Conservation (phyloP, 1,140 invertebrate genomes). For the Proctacanthus coquilletti region DNA sequence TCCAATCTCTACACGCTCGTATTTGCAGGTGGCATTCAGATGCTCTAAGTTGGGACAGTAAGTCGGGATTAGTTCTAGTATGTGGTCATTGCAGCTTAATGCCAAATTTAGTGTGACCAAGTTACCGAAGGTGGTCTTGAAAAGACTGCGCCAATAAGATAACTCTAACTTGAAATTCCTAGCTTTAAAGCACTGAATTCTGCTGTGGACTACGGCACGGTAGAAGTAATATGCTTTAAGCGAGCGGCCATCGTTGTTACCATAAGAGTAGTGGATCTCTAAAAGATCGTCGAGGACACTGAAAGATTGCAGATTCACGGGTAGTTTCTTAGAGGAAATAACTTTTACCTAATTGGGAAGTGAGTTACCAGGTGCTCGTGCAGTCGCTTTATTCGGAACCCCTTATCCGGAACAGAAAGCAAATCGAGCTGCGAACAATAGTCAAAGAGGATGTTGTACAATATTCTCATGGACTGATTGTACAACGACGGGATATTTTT, state of each 20-base stretch:
- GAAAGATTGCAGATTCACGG: too few species aligned
- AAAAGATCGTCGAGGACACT: background rate
- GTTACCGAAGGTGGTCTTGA: background rate
- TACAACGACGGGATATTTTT: too few species aligned
- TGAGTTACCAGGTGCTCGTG: too few species aligned
- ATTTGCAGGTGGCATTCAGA: slow-evolving; percentile 3
- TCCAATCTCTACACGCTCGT: slow-evolving; percentile 1
- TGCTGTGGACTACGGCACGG: background rate
- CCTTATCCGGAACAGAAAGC: too few species aligned
- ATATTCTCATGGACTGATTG: too few species aligned
- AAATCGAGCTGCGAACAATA: too few species aligned
- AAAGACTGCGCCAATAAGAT: background rate
- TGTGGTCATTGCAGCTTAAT: slow-evolving; percentile 1
- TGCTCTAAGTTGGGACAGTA: slow-evolving; percentile 1
- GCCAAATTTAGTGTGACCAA: background rate
- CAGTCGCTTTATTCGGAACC: too few species aligned
- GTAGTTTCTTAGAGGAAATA: too few species aligned
- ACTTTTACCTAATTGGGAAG: too few species aligned
- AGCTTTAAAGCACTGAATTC: background rate
- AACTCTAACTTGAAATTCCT: background rate
- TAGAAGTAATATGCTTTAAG: slow-evolving; percentile 2
- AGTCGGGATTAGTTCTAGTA: slow-evolving; percentile 1
- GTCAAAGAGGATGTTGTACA: too few species aligned
- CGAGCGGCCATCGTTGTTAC: background rate
- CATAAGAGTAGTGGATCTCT: background rate